Evolutionary conservation across 2,888 invertebrate species (phyloP).

Genomic region (Branchinecta sandiegonensis): DNA sequence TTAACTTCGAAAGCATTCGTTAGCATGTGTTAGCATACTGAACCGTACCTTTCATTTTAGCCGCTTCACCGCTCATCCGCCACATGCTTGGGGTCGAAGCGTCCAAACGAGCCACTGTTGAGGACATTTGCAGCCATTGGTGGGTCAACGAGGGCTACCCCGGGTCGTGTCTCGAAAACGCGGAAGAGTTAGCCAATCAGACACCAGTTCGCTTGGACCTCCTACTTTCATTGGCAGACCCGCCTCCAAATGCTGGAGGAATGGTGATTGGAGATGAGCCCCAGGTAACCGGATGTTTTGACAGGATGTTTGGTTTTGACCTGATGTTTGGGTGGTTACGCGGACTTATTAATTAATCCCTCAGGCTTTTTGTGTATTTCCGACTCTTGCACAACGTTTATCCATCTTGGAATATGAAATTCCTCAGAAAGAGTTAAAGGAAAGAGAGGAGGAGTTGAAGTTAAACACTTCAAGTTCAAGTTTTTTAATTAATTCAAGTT

Average conservation of each 20-base stretch:
- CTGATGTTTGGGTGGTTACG: no score
- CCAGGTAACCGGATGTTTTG: neutral
- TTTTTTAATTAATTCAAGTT: no score
- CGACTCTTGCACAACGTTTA: no score
- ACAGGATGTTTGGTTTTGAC: no score
- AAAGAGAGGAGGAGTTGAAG: no score
- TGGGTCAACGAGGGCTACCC: slow-evolving; percentile 51
- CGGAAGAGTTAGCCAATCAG: slow-evolving; percentile 74
- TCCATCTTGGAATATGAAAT: no score
- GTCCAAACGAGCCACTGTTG: slow-evolving; percentile 71
- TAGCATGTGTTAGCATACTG: no score
- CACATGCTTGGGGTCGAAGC: slow-evolving; percentile 90
- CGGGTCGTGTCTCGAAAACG: slow-evolving; percentile 64
- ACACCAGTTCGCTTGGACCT: slow-evolving; percentile 78
- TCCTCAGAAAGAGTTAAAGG: no score
- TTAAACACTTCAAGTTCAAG: no score
- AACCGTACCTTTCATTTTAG: slow-evolving; percentile 37
- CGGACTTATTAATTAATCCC: no score
- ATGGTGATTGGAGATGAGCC: slow-evolving; percentile 34
- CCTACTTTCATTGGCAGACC: slow-evolving; percentile 65
- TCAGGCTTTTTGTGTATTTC: no score
- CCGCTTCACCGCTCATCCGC: slow-evolving; percentile 81
- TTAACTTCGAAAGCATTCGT: no score
- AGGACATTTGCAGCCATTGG: slow-evolving; percentile 88
- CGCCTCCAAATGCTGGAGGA: slow-evolving; percentile 29